A percentile compares a stretch with the other conserved stretches of the same genome.
These are phyloP conservation scores for Lepus europaeus DNA, from an alignment of 2,113 vertebrate genomes.

Conservation along the genomic window DNA sequence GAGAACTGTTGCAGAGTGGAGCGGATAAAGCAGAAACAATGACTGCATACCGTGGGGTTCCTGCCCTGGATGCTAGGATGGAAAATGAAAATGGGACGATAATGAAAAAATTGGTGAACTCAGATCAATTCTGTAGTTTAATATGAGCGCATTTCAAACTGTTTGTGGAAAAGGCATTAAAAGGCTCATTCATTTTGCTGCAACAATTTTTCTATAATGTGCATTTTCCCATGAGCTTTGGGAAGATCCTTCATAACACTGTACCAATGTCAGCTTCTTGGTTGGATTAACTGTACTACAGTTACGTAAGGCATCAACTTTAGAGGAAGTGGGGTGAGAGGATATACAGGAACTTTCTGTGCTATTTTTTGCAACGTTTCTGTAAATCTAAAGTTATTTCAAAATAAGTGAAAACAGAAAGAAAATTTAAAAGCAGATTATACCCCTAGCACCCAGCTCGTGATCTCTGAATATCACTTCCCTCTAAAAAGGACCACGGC, in stretches of 20 bases:
- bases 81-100: not conserved
- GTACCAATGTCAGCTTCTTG: not conserved
- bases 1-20: not conserved
- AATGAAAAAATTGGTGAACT: not conserved
- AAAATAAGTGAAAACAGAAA: conserved; percentile 49
- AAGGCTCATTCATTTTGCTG: too few relatives aligned
- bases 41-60: not conserved
- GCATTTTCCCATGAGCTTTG: too few relatives aligned
- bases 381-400: conserved; percentile 61
- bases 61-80: not conserved
- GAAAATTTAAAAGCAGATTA: not conserved
- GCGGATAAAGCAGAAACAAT: not conserved
- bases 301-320: conserved; percentile 42
- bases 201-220: too few relatives aligned
- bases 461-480: conserved; percentile 7
- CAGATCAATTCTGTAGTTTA: not conserved
- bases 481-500: not conserved
- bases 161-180: too few relatives aligned
- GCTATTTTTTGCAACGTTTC: conserved; percentile 66
- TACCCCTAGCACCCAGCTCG: not conserved
- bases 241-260: not conserved
- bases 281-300: not conserved
- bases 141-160: not conserved
- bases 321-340: conserved; percentile 45
- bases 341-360: conserved; percentile 1